phyloP scores from a whole-genome alignment of 2,888 invertebrate genomes.

The Eristalinus sepulchralis region DNA sequence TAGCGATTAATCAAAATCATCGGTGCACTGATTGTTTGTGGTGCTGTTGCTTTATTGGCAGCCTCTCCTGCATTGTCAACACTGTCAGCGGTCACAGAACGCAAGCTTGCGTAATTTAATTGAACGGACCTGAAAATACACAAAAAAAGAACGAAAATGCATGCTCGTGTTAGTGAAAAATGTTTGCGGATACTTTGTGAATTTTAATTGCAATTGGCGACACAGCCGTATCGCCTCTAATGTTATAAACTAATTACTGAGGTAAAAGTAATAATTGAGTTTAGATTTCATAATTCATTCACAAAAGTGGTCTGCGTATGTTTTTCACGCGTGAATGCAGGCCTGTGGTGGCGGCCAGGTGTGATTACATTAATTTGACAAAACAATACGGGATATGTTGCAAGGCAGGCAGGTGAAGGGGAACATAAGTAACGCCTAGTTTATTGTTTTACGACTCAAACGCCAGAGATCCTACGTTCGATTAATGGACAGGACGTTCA shows the following conservation, averaged over 20 bases:
- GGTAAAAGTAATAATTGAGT: slow-evolving; percentile 19
- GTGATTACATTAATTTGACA: background rate
- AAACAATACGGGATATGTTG: background rate
- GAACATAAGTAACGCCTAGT: background rate
- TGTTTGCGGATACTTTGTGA: slow-evolving; percentile 1
- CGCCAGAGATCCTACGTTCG: too few relatives aligned
- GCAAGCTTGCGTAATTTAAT: slow-evolving; percentile 51
- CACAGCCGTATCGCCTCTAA: background rate
- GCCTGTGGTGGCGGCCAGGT: background rate
- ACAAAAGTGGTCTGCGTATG: background rate
- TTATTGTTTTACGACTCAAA: too few relatives aligned
- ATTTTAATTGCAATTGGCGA: slow-evolving; percentile 28
- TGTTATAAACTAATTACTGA: slow-evolving; percentile 16
- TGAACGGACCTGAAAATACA: slow-evolving; percentile 49
- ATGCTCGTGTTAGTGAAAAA: slow-evolving; percentile 18
- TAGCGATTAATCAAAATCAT: slow-evolving; percentile 40
- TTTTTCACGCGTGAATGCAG: background rate
- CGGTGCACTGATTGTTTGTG: background rate
- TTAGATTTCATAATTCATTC: background rate
- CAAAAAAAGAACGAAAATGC: slow-evolving; percentile 4
- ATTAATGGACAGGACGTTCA: too few relatives aligned
- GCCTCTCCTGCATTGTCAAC: slow-evolving; percentile 11
- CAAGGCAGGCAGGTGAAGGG: background rate
- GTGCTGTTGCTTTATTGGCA: background rate
- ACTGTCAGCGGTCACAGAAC: slow-evolving; percentile 46